phyloP scores from a whole-genome alignment of 2,797 vertebrate genomes.

The Podargus strigoides region DNA sequence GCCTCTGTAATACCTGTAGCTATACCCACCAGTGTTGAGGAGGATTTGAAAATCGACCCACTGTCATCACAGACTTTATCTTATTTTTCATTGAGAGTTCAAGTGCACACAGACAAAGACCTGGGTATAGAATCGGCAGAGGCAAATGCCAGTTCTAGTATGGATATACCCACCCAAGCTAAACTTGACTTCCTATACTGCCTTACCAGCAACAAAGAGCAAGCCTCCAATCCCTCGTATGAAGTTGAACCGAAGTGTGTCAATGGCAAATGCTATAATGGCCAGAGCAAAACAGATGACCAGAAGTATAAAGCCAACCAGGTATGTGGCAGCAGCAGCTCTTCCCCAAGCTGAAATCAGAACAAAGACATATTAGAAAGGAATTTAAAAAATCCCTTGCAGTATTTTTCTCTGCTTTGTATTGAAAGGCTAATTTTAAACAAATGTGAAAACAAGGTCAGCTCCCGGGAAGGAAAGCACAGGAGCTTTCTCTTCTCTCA shows the following conservation, averaged over 20 bases:
- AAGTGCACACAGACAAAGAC: neutral
- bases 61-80: neutral
- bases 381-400: neutral
- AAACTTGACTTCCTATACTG: neutral
- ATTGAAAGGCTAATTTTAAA: neutral
- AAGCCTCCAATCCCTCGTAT: constrained; percentile 65
- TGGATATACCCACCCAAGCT: neutral
- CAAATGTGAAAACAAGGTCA: neutral
- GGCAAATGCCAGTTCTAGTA: neutral
- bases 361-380: neutral
- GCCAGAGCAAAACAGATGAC: constrained; percentile 67
- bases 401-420: neutral
- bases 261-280: constrained; percentile 68
- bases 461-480: neutral
- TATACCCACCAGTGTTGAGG: neutral
- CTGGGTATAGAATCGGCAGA: neutral
- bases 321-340: constrained; percentile 63
- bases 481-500: neutral
- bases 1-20: neutral
- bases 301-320: constrained; percentile 53
- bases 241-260: constrained; percentile 66
- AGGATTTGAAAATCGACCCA: neutral
- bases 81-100: neutral
- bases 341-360: constrained; percentile 67
- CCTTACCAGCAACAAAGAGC: constrained; percentile 66